Conservation (phyloP, 2,113 vertebrate species). For the Microcebus tavaratra region DNA sequence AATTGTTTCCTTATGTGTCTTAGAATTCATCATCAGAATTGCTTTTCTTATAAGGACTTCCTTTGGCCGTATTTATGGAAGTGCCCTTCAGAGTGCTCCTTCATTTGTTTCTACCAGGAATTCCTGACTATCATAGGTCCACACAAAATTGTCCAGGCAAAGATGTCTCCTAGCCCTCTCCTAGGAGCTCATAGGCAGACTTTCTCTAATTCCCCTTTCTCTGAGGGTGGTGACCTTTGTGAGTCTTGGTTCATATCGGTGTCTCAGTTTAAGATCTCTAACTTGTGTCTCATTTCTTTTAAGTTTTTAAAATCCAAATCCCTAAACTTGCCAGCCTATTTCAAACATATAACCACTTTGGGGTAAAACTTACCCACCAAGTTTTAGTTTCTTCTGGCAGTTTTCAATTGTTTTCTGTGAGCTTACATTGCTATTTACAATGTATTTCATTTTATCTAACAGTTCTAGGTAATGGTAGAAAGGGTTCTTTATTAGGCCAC, state of each 20-base stretch:
- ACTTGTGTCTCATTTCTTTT: neutral
- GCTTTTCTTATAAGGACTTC: neutral
- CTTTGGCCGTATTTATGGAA: neutral
- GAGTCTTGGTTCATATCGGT: neutral
- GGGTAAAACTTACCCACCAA: neutral
- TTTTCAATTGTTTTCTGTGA: neutral
- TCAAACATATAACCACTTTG: neutral
- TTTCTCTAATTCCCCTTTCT: neutral
- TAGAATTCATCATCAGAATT: too few relatives aligned
- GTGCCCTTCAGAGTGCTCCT: neutral
- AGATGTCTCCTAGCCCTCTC: neutral
- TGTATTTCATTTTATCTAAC: neutral
- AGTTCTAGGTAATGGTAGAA: neutral
- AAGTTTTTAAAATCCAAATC: neutral
- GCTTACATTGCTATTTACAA: neutral
- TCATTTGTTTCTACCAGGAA: neutral
- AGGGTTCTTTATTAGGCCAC: neutral
- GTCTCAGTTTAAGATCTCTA: neutral
- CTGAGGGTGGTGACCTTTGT: neutral
- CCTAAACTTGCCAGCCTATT: neutral
- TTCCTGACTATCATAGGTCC: neutral
- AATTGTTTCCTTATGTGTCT: too few relatives aligned
- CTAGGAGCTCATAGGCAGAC: neutral
- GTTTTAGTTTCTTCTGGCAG: neutral
- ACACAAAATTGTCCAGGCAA: neutral